Base-by-base conservation (phyloP, 2,113 vertebrate species). In the Leuciscus idus region DNA sequence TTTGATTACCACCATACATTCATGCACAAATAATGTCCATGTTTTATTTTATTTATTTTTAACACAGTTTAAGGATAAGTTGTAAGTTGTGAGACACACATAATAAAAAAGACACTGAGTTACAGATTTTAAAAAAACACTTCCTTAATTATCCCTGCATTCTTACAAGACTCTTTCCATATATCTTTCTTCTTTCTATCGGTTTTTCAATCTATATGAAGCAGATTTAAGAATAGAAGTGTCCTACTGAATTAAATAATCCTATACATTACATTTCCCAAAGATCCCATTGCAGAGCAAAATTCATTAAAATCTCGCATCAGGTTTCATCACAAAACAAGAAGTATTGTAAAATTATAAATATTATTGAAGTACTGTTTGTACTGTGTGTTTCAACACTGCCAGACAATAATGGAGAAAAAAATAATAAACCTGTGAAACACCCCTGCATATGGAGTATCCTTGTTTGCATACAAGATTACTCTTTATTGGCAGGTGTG, bases 401-500 rank as follows among this genome's bases (percentile, higher is more conserved):
- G 4, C n/a, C 23, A 4, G 59, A n/a, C 59, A 62, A 62, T 12
- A n/a, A 62, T 62, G 9, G 23, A n/a, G n/a, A 62, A 61, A 50
- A 13, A 50, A 10, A 13, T 4, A 50, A 4, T 15, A 15, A 50
- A 50, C 55, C 55, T 59, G 7, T 0, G 7, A 21, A 59, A 66
- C 13, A 66, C 5, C 28, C 30, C 33, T 39, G 19, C 33, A 70
- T 70, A 70, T 70, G 66, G 9, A 11, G 4, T 4, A 70, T 23
- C 17, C 5, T 21, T 77, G 28, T 55, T 55, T 23, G 17, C 15
- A 23, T 23, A 43, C 39, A 33, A 33, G 83, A 91, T 90, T 85
- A 85, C 87, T 81, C 39, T 86, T 86, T 91, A 90, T 91, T 92
- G 92, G 87, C 93, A 94, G 92, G 92, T 93, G 91, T 92, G 91